phyloP scores from a whole-genome alignment of 1,140 invertebrate species.

The Chionoecetes opilio region DNA sequence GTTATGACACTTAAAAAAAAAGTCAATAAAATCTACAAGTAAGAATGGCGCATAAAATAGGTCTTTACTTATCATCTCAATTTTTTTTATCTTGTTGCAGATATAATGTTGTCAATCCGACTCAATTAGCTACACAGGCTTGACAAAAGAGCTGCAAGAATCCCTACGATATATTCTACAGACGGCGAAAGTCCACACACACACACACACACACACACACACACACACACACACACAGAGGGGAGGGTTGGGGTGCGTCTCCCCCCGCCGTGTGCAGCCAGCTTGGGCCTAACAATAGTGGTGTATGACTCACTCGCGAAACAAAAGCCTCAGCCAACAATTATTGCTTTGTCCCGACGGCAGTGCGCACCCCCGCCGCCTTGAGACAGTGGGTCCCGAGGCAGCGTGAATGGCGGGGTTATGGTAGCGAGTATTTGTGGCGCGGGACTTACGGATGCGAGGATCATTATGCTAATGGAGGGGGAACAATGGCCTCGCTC shows the following conservation, averaged over 20 bases:
- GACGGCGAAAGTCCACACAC: not conserved
- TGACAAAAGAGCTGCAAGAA: too few species aligned
- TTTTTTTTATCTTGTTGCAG: not conserved
- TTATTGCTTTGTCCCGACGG: constrained; percentile 67
- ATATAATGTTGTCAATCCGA: too few species aligned
- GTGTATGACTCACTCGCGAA: constrained; percentile 60
- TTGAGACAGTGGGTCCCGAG: constrained; percentile 47
- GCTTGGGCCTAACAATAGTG: constrained; percentile 72
- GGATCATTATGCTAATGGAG: too few species aligned
- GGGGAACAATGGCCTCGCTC: too few species aligned
- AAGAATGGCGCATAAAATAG: too few species aligned
- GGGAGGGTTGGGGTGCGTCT: not conserved
- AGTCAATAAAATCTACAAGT: too few species aligned
- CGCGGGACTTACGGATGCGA: too few species aligned
- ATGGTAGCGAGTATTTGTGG: not conserved
- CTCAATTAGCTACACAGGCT: too few species aligned
- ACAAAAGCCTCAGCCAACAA: constrained; percentile 68
- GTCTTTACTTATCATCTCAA: too few species aligned
- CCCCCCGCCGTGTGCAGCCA: not conserved
- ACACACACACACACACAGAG: not conserved
- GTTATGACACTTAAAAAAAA: too few species aligned
- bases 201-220: constrained; percentile 25
- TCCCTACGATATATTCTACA: too few species aligned
- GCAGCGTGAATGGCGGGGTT: not conserved
- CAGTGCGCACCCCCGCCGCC: not conserved